Percentiles rank a stretch among this genome's conserved stretches.
phyloP scores from a whole-genome alignment of 2,888 invertebrate species.

The Drosophila prostipennis region DNA sequence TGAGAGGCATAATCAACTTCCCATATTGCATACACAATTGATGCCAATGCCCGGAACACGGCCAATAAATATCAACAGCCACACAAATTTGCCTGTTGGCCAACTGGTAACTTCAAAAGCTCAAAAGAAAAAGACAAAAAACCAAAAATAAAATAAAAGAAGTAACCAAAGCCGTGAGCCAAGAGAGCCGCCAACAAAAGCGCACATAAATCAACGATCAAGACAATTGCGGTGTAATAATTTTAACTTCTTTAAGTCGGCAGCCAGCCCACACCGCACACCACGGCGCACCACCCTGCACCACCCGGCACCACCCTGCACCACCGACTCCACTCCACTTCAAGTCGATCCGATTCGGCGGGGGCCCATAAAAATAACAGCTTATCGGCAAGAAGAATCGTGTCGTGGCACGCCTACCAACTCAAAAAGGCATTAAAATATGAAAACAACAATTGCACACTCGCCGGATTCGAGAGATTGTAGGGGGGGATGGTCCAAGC shows the following conservation, averaged over 20 bases:
- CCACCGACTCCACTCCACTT: constrained; percentile 8
- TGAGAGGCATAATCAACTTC: constrained; percentile 52
- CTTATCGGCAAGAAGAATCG: constrained; percentile 83
- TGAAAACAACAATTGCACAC: constrained; percentile 70
- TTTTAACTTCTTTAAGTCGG: constrained; percentile 76
- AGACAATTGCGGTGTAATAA: constrained; percentile 78
- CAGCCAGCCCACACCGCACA: constrained; percentile 65
- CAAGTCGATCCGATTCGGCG: constrained; percentile 64
- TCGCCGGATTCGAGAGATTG: neutral
- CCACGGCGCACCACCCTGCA: constrained; percentile 17
- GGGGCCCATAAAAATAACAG: constrained; percentile 83
- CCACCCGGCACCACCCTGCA: constrained; percentile 2
- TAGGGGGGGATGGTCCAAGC: constrained; percentile 3
- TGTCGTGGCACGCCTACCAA: constrained; percentile 82
- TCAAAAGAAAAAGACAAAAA: neutral
- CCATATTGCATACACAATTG: constrained; percentile 49
- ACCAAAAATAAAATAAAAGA: neutral
- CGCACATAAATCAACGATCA: constrained; percentile 76
- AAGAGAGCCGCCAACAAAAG: constrained; percentile 59
- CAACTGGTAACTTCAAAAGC: constrained; percentile 14
- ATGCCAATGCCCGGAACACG: constrained; percentile 32
- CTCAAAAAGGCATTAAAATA: constrained; percentile 75
- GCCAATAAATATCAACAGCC: constrained; percentile 62
- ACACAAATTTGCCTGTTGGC: constrained; percentile 56
- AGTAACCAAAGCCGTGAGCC: constrained; percentile 13